These are phyloP conservation scores for Oncorhynchus keta DNA, from an alignment of 2,113 vertebrate species.

Conservation along the genomic window DNA sequence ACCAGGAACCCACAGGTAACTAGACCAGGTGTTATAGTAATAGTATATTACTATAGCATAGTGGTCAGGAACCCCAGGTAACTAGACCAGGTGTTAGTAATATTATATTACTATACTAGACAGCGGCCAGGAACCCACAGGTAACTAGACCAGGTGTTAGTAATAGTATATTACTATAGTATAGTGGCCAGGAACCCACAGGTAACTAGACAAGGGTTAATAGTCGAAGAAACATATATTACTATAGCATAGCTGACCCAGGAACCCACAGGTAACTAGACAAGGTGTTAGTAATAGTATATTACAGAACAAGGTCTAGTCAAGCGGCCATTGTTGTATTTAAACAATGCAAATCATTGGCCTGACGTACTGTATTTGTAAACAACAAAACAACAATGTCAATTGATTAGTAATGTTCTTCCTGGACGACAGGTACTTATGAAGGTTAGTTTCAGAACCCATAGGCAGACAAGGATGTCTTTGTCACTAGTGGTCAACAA, in stretches of 20 bases:
- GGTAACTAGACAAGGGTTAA: slow-evolving; percentile 36
- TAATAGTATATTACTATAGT: slow-evolving; percentile 61
- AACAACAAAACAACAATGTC: slow-evolving; percentile 1
- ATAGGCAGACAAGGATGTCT: too few species aligned
- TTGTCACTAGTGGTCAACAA: background rate
- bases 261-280: slow-evolving; percentile 54
- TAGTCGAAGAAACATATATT: too few species aligned
- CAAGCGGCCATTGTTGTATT: background rate
- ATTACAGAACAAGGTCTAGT: slow-evolving; percentile 37
- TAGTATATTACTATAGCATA: slow-evolving; percentile 66
- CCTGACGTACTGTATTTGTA: background rate
- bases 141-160: slow-evolving; percentile 45
- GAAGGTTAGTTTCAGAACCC: background rate
- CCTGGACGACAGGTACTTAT: background rate
- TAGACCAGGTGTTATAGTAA: slow-evolving; percentile 49
- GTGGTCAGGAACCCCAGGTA: slow-evolving; percentile 72
- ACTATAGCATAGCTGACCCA: slow-evolving; percentile 75
- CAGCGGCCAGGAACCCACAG: too few species aligned
- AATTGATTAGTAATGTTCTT: background rate
- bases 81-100: too few species aligned
- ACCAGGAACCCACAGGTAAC: slow-evolving; percentile 61
- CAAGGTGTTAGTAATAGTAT: slow-evolving; percentile 46
- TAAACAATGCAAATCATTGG: slow-evolving; percentile 18
- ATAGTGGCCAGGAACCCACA: slow-evolving; percentile 70
- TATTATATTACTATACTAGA: too few species aligned